These are phyloP conservation scores for Cerastis rubricosa DNA, from an alignment of 2,888 invertebrate genomes.

Conservation along the genomic window DNA sequence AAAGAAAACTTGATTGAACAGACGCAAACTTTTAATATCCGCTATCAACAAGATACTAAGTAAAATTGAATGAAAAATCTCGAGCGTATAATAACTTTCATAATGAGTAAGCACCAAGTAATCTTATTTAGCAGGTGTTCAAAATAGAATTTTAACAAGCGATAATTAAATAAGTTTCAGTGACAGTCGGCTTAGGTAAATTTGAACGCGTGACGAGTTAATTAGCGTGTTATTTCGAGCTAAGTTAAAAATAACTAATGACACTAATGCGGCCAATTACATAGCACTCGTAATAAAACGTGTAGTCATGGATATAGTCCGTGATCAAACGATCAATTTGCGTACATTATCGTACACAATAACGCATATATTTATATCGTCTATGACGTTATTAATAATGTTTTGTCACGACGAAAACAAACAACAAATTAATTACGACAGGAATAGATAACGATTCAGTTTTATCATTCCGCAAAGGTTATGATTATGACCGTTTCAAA, in stretches of 20 bases:
- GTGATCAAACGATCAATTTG: constrained; percentile 48
- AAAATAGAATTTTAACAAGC: constrained; percentile 45
- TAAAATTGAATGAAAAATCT: constrained; percentile 11
- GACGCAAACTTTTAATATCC: constrained; percentile 10
- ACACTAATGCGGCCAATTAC: constrained; percentile 51
- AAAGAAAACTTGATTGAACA: constrained; percentile 19
- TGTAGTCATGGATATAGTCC: constrained; percentile 38
- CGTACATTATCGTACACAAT: constrained; percentile 28
- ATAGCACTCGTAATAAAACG: constrained; percentile 23
- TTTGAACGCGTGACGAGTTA: constrained; percentile 53
- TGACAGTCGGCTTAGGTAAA: constrained; percentile 44
- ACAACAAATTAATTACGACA: constrained; percentile 26
- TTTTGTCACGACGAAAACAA: constrained; percentile 30
- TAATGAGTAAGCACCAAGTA: constrained; percentile 7
- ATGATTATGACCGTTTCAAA: background rate
- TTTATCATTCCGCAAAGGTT: constrained; percentile 9
- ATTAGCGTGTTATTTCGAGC: constrained; percentile 59
- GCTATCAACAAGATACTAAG: background rate
- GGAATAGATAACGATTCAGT: constrained; percentile 12
- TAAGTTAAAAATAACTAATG: constrained; percentile 54
- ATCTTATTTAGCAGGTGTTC: constrained; percentile 33
- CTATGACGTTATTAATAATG: constrained; percentile 37
- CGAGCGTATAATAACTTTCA: constrained; percentile 2
- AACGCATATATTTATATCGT: constrained; percentile 45
- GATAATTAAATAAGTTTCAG: constrained; percentile 47